Conservation (phyloP, 2,797 vertebrate species). For the Prunella strophiata region DNA sequence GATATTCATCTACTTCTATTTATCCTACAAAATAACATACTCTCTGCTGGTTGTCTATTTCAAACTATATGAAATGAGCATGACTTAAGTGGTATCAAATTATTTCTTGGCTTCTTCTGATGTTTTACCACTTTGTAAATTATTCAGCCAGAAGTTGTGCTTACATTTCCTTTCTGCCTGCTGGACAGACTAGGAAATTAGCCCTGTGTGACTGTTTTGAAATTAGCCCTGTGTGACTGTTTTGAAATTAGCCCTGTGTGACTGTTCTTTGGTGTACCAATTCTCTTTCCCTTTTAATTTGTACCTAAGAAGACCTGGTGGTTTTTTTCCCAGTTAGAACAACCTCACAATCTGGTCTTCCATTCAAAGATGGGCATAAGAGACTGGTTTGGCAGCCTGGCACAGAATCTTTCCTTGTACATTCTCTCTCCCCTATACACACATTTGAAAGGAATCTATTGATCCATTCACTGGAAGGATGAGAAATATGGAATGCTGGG, state of each 20-base stretch:
- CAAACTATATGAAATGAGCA: background rate
- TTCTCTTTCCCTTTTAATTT: background rate
- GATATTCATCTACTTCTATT: background rate
- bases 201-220: background rate
- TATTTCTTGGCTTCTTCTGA: background rate
- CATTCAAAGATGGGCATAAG: background rate
- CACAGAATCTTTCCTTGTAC: background rate
- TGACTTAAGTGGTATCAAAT: background rate
- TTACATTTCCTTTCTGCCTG: background rate
- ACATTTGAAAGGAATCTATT: background rate
- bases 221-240: background rate
- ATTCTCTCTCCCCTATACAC: background rate
- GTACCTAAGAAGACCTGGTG: background rate
- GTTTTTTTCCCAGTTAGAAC: background rate
- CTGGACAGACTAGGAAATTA: background rate
- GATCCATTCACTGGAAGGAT: background rate
- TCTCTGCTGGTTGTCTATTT: background rate
- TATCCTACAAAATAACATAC: background rate
- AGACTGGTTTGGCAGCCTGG: background rate
- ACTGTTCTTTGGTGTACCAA: background rate
- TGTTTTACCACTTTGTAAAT: background rate
- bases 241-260: too few species aligned
- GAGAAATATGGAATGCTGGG: background rate
- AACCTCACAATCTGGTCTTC: background rate
- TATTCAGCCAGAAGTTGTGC: background rate